Percentiles rank a stretch among this genome's conserved stretches.
These are phyloP conservation scores for Sebastes fasciatus DNA, from an alignment of 2,113 vertebrate genomes.

Conservation along the genomic window DNA sequence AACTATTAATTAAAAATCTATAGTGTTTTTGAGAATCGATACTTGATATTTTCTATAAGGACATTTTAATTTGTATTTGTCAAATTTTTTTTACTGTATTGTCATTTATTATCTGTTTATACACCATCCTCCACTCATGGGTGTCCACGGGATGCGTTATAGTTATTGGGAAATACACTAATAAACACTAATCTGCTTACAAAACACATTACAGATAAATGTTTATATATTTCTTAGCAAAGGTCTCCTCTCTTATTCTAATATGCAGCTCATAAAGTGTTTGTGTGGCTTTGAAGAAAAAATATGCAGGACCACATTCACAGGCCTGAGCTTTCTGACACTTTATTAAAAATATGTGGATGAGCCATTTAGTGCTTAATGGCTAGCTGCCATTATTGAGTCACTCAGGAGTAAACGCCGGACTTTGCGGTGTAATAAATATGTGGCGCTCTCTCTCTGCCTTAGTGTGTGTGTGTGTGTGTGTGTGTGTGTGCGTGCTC, in stretches of 20 bases:
- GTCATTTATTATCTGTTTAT: background rate
- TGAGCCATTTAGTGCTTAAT: constrained; percentile 98
- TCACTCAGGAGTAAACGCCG: constrained; percentile 92
- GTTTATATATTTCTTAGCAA: background rate
- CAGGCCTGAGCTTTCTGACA: constrained; percentile 81
- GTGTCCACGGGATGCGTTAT: background rate
- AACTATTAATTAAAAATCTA: too few species aligned
- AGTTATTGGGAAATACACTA: background rate
- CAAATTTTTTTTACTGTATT: background rate
- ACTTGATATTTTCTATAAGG: too few species aligned
- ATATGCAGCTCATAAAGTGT: constrained; percentile 75
- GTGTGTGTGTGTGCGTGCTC: constrained; percentile 30
- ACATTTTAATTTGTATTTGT: background rate
- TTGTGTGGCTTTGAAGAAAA: constrained; percentile 87
- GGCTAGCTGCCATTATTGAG: constrained; percentile 95
- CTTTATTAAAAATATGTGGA: constrained; percentile 97
- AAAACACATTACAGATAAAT: background rate
- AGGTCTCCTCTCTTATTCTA: constrained; percentile 8
- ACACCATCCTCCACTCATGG: background rate
- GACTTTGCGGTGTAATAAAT: constrained; percentile 69
- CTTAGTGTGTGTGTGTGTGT: constrained; percentile 10
- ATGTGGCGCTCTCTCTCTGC: constrained; percentile 16
- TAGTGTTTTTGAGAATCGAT: too few species aligned
- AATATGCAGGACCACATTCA: constrained; percentile 77
- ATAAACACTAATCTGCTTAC: background rate